phyloP scores from a whole-genome alignment of 2,797 vertebrate genomes.

The Ataeniobius toweri region DNA sequence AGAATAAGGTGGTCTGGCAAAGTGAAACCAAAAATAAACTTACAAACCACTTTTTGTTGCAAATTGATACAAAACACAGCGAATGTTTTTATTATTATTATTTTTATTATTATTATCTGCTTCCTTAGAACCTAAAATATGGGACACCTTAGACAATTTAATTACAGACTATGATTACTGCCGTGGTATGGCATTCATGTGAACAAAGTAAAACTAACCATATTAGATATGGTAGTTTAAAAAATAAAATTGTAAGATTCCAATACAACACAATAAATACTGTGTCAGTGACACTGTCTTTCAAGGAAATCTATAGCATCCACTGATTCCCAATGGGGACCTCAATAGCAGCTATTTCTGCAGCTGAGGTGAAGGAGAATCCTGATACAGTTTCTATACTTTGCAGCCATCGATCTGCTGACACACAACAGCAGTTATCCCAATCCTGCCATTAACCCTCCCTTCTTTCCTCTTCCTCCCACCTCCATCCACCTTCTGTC shows the following conservation, averaged over 20 bases:
- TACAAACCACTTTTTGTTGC: no score
- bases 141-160: neutral
- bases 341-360: slow-evolving; percentile 46
- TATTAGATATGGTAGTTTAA: neutral
- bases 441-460: slow-evolving; percentile 46
- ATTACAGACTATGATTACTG: neutral
- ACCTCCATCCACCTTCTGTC: slow-evolving; percentile 31
- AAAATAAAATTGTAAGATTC: neutral
- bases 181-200: neutral
- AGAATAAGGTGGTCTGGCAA: no score
- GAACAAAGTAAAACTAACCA: neutral
- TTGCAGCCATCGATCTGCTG: slow-evolving; percentile 67
- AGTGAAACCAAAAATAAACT: no score
- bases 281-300: slow-evolving; percentile 19
- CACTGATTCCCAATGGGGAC: slow-evolving; percentile 36
- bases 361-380: slow-evolving; percentile 57
- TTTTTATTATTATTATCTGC: neutral
- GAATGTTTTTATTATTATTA: no score
- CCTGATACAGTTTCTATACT: slow-evolving; percentile 60
- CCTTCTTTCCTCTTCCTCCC: slow-evolving; percentile 16
- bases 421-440: slow-evolving; percentile 62
- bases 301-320: slow-evolving; percentile 40
- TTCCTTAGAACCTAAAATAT: neutral
- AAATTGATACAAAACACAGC: no score
- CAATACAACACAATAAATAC: slow-evolving; percentile 3